Conservation (phyloP, 1,140 invertebrate species). For the Venustaconcha ellipsiformis region DNA sequence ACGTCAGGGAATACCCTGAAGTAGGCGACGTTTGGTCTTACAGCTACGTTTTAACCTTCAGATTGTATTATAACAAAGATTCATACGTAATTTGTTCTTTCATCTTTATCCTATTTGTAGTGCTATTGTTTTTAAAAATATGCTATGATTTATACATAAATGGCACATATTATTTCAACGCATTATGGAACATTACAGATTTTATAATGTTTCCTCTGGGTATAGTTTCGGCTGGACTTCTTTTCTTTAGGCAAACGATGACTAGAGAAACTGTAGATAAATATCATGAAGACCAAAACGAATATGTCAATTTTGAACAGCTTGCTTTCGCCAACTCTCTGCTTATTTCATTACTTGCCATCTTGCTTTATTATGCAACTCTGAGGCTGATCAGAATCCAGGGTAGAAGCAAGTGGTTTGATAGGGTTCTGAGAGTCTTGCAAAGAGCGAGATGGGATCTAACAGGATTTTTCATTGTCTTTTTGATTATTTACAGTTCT, state of each 20-base stretch:
- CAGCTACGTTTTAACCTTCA: conserved; percentile 15
- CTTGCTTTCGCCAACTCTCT: conserved; percentile 42
- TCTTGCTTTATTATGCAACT: conserved; percentile 37
- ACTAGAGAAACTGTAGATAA: conserved; percentile 15
- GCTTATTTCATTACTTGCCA: conserved; percentile 25
- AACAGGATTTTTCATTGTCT: conserved; percentile 50
- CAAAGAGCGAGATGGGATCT: conserved; percentile 36
- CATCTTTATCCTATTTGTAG: conserved; percentile 24
- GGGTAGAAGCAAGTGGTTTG: conserved; percentile 46
- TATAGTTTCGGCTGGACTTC: conserved; percentile 17
- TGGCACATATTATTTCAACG: conserved; percentile 12
- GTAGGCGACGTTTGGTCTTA: conserved; percentile 57
- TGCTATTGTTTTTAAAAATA: conserved; percentile 2
- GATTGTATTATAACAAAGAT: conserved; percentile 6
- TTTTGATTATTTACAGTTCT: conserved; percentile 54
- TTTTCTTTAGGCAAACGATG: conserved; percentile 14
- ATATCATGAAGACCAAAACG: conserved; percentile 22
- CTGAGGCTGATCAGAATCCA: conserved; percentile 33
- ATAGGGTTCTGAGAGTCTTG: conserved; percentile 37
- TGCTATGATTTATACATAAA: conserved; percentile 8
- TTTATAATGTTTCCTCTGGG: conserved; percentile 12
- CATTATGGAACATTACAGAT: conserved; percentile 31
- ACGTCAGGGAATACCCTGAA: conserved; percentile 67
- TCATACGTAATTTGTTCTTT: conserved; percentile 15
- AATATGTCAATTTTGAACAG: conserved; percentile 49